Evolutionary conservation across 2,888 invertebrate genomes (phyloP).

Genomic region (Meloe dianella): DNA sequence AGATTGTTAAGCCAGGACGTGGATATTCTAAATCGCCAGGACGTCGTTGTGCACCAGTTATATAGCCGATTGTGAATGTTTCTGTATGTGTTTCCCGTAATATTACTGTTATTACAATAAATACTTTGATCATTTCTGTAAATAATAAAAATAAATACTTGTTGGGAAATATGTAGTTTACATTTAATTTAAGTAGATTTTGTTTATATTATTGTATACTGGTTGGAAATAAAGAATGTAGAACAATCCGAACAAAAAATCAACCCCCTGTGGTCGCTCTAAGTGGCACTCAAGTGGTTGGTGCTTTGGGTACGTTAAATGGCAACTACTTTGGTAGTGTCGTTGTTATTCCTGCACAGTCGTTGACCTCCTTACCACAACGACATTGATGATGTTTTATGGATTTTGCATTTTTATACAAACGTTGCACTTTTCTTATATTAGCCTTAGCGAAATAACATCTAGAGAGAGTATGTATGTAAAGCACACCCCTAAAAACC

Average conservation of each 20-base stretch:
- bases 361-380: conserved; percentile 28
- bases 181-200: neutral
- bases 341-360: conserved; percentile 23
- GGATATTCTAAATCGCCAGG: conserved; percentile 81
- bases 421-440: conserved; percentile 1
- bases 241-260: conserved; percentile 4
- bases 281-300: conserved; percentile 28
- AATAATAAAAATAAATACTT: conserved; percentile 12
- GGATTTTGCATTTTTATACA: conserved; percentile 10
- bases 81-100: conserved; percentile 55
- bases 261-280: conserved; percentile 23
- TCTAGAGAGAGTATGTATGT: neutral
- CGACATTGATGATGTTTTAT: conserved; percentile 9
- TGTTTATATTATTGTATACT: no score
- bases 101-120: conserved; percentile 23
- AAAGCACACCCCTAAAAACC: neutral
- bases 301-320: conserved; percentile 23
- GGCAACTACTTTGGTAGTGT: conserved; percentile 24
- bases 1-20: conserved; percentile 74
- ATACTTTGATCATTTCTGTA: conserved; percentile 23
- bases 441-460: neutral
- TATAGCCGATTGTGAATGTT: conserved; percentile 79
- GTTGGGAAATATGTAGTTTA: neutral
- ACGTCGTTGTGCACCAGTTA: conserved; percentile 82
- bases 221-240: neutral